A percentile compares a stretch with the other conserved stretches of the same genome.
phyloP scores from a whole-genome alignment of 2,113 vertebrate species.

The Paracanthobrama guichenoti region DNA sequence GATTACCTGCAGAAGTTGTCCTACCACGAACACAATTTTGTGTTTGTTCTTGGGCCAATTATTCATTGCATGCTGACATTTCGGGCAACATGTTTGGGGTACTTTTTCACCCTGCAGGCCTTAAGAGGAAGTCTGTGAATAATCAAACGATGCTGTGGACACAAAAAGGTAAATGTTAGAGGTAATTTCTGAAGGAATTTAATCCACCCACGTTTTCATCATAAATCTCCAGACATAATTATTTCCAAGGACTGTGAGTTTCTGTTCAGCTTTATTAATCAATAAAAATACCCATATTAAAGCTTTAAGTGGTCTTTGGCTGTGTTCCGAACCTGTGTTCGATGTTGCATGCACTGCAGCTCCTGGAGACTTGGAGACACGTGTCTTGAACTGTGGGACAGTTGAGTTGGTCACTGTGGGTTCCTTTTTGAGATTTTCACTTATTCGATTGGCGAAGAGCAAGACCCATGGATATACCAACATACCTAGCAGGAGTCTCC shows the following conservation, averaged over 20 bases:
- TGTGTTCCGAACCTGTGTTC: slow-evolving; percentile 36
- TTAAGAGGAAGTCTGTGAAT: background rate
- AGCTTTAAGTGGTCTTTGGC: slow-evolving; percentile 36
- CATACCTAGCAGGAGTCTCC: slow-evolving; percentile 5
- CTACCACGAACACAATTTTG: background rate
- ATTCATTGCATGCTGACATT: slow-evolving; percentile 28
- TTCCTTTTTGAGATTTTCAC: background rate
- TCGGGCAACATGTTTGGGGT: background rate
- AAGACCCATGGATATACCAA: background rate
- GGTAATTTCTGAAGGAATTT: slow-evolving; percentile 27
- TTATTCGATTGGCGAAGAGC: background rate
- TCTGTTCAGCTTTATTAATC: slow-evolving; percentile 36
- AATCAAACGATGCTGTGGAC: background rate
- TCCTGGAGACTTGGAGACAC: slow-evolving; percentile 22
- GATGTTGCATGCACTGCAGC: slow-evolving; percentile 43
- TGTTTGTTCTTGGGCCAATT: slow-evolving; percentile 23
- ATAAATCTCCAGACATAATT: slow-evolving; percentile 41
- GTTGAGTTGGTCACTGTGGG: background rate
- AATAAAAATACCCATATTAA: slow-evolving; percentile 36
- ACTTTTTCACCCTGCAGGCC: background rate
- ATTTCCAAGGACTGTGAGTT: slow-evolving; percentile 29
- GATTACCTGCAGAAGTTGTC: background rate
- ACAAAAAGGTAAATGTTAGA: background rate
- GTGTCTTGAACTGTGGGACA: slow-evolving; percentile 19
- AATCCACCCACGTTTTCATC: slow-evolving; percentile 20